These are phyloP conservation scores for Oryzias javanicus DNA, from an alignment of 2,113 vertebrate species.

Conservation along the genomic window DNA sequence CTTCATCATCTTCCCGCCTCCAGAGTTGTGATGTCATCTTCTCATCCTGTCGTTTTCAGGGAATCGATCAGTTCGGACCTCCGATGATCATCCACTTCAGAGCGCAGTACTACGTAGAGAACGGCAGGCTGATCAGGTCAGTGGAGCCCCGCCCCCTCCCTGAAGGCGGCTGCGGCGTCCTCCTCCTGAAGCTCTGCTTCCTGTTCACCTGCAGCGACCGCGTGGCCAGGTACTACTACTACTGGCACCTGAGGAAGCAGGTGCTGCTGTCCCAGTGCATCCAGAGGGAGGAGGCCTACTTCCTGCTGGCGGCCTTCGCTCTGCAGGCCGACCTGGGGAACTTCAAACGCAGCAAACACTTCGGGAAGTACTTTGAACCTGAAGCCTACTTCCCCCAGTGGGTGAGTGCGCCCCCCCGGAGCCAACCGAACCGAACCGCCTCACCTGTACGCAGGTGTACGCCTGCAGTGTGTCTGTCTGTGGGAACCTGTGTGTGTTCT, in stretches of 20 bases:
- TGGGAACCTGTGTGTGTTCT: too few species aligned
- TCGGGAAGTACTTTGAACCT: slow-evolving; percentile 94
- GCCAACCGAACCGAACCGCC: too few species aligned
- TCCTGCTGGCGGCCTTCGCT: slow-evolving; percentile 95
- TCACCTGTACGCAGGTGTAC: too few species aligned
- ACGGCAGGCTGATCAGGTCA: slow-evolving; percentile 93
- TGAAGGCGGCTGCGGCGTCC: not conserved
- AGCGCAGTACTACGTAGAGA: slow-evolving; percentile 98
- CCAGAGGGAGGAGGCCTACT: slow-evolving; percentile 93
- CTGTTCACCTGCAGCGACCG: slow-evolving; percentile 81
- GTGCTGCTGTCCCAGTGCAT: slow-evolving; percentile 93
- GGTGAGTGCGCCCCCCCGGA: slow-evolving; percentile 76
- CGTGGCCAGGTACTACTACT: slow-evolving; percentile 92
- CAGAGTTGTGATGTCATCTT: too few species aligned
- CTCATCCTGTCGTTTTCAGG: slow-evolving; percentile 69
- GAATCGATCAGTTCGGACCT: slow-evolving; percentile 97
- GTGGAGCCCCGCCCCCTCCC: not conserved
- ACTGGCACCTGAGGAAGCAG: slow-evolving; percentile 98
- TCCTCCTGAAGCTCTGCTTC: not conserved
- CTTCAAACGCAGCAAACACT: slow-evolving; percentile 96
- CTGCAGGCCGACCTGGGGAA: slow-evolving; percentile 96
- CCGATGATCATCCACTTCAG: slow-evolving; percentile 99
- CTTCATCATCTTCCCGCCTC: too few species aligned
- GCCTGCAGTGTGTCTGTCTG: too few species aligned
- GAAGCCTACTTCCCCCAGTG: slow-evolving; percentile 96